These are phyloP conservation scores for Yponomeuta malinellus DNA, from an alignment of 2,888 invertebrate genomes.

Conservation along the genomic window DNA sequence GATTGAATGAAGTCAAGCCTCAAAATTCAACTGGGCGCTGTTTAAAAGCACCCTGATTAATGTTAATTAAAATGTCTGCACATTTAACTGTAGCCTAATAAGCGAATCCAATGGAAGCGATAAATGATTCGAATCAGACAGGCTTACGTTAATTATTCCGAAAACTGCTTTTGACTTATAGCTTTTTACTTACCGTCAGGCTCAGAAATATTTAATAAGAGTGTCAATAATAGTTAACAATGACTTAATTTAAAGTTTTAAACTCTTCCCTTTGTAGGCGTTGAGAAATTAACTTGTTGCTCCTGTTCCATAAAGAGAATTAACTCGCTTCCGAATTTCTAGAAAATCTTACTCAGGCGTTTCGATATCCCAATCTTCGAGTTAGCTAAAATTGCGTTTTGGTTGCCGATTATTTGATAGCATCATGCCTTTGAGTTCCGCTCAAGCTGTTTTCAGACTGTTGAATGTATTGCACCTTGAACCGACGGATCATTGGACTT, in stretches of 20 bases:
- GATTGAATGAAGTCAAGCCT: neutral
- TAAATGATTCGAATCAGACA: neutral
- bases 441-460: no score
- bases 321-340: neutral
- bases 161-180: neutral
- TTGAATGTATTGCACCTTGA: no score
- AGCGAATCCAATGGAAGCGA: neutral
- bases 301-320: neutral
- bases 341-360: neutral
- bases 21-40: neutral
- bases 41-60: neutral
- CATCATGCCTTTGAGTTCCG: neutral
- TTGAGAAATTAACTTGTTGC: conserved; percentile 7
- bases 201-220: neutral
- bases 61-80: neutral
- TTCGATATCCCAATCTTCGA: neutral
- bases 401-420: neutral
- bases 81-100: neutral
- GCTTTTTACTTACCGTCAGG: neutral
- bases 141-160: neutral
- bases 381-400: neutral
- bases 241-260: neutral
- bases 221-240: neutral
- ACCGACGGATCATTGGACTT: no score
- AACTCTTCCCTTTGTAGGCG: neutral